Evolutionary conservation across 2,797 vertebrate species (phyloP).

Genomic region (Oryzias dopingdopingensis): DNA sequence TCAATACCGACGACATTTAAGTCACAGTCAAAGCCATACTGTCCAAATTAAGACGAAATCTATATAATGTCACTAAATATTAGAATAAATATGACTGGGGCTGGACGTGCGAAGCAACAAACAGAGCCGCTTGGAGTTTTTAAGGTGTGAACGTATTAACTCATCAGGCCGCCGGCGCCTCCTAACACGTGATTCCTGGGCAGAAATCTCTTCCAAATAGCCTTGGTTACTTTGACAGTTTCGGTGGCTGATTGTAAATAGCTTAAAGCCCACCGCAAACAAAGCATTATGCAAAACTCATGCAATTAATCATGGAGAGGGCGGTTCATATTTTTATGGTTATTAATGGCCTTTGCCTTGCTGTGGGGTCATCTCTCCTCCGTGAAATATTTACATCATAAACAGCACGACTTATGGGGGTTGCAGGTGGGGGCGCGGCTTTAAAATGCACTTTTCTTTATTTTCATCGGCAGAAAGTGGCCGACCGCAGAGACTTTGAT

Average conservation of each 20-base stretch:
- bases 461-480: conserved; percentile 56
- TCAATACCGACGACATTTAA: conserved; percentile 13
- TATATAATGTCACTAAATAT: neutral
- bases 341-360: conserved; percentile 75
- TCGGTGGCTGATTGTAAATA: conserved; percentile 55
- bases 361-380: conserved; percentile 72
- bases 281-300: conserved; percentile 75
- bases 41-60: neutral
- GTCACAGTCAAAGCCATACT: neutral
- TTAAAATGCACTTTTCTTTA: conserved; percentile 58
- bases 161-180: no score
- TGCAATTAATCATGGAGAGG: conserved; percentile 69
- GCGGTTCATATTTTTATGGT: conserved; percentile 69
- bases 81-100: neutral
- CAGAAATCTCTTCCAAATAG: conserved; percentile 61
- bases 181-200: conserved; percentile 15
- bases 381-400: conserved; percentile 76
- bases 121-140: conserved; percentile 19
- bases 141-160: no score
- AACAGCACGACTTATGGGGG: conserved; percentile 75
- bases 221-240: conserved; percentile 61
- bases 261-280: conserved; percentile 67
- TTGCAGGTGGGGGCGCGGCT: conserved; percentile 60
- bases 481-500: conserved; percentile 42
- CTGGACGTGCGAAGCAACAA: conserved; percentile 7